These are phyloP conservation scores for Karalla daura DNA, from an alignment of 2,797 vertebrate genomes.

Conservation along the genomic window DNA sequence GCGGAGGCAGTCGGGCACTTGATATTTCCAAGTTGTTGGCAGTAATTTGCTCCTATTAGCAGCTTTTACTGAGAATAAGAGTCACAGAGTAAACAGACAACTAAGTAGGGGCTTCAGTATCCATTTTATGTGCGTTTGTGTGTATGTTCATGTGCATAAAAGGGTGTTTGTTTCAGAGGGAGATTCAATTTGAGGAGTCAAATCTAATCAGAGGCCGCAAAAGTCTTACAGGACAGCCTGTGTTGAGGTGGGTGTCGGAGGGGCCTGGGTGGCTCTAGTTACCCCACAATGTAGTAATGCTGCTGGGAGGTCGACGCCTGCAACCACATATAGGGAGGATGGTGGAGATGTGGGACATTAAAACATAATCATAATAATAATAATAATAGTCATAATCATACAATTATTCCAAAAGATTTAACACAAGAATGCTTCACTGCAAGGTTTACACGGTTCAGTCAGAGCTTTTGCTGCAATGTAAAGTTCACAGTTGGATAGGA, in stretches of 20 bases:
- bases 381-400: too few relatives aligned
- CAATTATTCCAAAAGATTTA: too few relatives aligned
- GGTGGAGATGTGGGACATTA: constrained; percentile 30
- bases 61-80: constrained; percentile 88
- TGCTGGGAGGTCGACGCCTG: constrained; percentile 10
- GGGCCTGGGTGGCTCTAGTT: constrained; percentile 58
- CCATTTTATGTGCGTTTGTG: constrained; percentile 51
- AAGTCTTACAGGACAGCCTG: constrained; percentile 64
- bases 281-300: constrained; percentile 55
- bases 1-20: constrained; percentile 88
- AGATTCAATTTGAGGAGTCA: constrained; percentile 78
- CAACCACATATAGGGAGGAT: constrained; percentile 14
- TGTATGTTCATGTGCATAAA: constrained; percentile 53
- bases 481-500: too few relatives aligned
- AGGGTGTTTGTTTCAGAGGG: constrained; percentile 76
- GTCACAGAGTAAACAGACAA: constrained; percentile 81
- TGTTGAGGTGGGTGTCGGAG: constrained; percentile 69
- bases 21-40: constrained; percentile 89
- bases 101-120: constrained; percentile 60
- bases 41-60: constrained; percentile 91
- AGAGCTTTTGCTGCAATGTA: not conserved
- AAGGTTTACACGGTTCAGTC: not conserved
- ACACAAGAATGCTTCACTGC: constrained; percentile 4
- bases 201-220: constrained; percentile 78
- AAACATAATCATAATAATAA: constrained; percentile 41